phyloP scores from a whole-genome alignment of 1,140 invertebrate species.

The Phymorhynchus buccinoides region DNA sequence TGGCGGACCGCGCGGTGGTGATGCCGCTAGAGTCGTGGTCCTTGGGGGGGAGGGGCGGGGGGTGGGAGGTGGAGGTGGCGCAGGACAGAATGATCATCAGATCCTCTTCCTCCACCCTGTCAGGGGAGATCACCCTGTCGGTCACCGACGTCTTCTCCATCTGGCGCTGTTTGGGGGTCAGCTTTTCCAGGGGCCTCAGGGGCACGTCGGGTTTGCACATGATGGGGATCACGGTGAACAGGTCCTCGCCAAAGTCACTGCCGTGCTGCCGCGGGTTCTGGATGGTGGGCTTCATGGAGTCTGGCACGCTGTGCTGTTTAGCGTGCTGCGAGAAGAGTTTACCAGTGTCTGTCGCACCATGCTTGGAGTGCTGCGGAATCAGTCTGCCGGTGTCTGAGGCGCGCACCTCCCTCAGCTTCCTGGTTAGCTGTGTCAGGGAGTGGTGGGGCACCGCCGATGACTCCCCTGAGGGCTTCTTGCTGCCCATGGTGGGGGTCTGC shows the following conservation, averaged over 20 bases:
- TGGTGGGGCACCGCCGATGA: background rate
- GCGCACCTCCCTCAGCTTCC: background rate
- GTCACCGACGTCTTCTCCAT: conserved; percentile 5
- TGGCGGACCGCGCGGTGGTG: background rate
- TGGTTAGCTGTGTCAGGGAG: conserved; percentile 5
- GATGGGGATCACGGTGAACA: conserved; percentile 27
- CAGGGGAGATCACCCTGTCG: background rate
- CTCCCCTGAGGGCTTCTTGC: background rate
- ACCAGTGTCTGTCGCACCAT: too few relatives aligned
- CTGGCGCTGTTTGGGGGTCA: conserved; percentile 49
- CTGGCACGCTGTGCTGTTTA: too few relatives aligned
- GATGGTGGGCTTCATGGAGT: conserved; percentile 10
- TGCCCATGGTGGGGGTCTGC: background rate
- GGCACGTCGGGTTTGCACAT: conserved; percentile 44
- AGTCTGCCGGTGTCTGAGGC: background rate
- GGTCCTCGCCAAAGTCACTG: conserved; percentile 19
- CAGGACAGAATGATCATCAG: background rate
- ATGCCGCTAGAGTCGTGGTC: background rate
- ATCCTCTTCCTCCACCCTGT: background rate
- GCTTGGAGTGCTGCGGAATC: too few relatives aligned
- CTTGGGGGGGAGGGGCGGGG: background rate
- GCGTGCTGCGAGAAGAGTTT: too few relatives aligned
- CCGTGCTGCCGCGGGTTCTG: background rate
- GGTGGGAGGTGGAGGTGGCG: background rate
- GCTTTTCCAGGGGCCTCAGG: conserved; percentile 56